Conservation (phyloP, 2,888 invertebrate genomes). For the Mycalesis mineus region DNA sequence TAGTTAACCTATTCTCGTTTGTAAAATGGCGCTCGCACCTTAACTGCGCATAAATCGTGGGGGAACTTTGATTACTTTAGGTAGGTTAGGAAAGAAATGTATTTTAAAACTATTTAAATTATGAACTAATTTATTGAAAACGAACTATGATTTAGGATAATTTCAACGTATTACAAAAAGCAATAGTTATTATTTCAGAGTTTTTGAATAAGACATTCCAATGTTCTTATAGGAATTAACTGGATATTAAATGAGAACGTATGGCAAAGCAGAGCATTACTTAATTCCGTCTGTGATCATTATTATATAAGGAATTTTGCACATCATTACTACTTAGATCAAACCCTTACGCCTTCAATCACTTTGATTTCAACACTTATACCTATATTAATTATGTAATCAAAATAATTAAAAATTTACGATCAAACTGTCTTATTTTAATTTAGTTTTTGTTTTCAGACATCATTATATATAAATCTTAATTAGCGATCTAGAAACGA, state of each 20-base stretch:
- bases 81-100: slow-evolving; percentile 32
- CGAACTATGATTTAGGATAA: slow-evolving; percentile 1
- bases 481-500: slow-evolving; percentile 47
- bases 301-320: background rate
- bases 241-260: background rate
- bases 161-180: background rate
- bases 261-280: background rate
- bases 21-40: slow-evolving; percentile 31
- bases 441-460: too few relatives aligned
- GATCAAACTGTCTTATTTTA: too few relatives aligned
- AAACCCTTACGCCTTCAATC: background rate
- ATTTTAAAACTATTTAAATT: slow-evolving; percentile 38
- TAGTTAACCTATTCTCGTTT: background rate
- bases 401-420: background rate
- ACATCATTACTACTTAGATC: background rate
- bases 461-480: background rate
- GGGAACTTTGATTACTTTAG: slow-evolving; percentile 34
- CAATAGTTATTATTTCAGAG: slow-evolving; percentile 4
- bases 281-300: background rate
- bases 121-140: slow-evolving; percentile 26
- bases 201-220: slow-evolving; percentile 4
- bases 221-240: background rate
- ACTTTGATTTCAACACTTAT: background rate
- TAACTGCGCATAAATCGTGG: slow-evolving; percentile 50
- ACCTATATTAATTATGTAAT: background rate